Evolutionary conservation across 2,113 vertebrate genomes (phyloP).

Genomic region (Osmerus mordax): DNA sequence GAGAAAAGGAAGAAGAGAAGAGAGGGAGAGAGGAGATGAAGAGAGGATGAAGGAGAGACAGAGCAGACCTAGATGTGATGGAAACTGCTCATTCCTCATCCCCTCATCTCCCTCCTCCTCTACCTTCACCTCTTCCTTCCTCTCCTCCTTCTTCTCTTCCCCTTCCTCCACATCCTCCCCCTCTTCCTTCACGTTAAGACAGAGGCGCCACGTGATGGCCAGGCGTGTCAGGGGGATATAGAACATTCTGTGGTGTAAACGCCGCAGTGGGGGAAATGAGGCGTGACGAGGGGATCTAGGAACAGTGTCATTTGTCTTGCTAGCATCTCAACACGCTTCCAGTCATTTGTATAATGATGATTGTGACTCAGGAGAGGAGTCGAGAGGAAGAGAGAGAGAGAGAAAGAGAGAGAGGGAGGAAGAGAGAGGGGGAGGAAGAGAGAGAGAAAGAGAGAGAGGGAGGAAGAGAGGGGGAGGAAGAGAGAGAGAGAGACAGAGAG

Average conservation of each 20-base stretch:
- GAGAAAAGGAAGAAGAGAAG: too few relatives aligned
- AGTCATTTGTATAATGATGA: neutral
- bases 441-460: too few relatives aligned
- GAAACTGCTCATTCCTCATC: too few relatives aligned
- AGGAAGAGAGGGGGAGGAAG: too few relatives aligned
- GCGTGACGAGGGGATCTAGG: neutral
- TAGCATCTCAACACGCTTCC: neutral
- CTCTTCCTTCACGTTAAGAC: neutral
- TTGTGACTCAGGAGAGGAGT: neutral
- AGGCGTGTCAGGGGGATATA: neutral
- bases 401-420: too few relatives aligned
- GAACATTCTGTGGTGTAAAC: neutral
- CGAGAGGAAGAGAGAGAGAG: neutral
- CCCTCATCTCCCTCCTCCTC: too few relatives aligned
- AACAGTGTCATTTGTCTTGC: neutral
- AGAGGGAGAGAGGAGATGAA: too few relatives aligned
- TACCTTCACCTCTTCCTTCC: too few relatives aligned
- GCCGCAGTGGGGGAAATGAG: neutral
- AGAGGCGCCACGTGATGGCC: neutral
- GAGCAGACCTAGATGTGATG: too few relatives aligned
- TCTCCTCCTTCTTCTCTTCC: neutral
- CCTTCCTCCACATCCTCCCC: neutral
- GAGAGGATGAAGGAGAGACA: too few relatives aligned
- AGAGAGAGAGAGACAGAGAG: too few relatives aligned
- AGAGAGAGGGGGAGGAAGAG: too few relatives aligned